Evolutionary conservation across 37 sponge, comb jelly and placozoan genomes (phyloP), one percentile per base, ranked within the genome.

Genomic region (Halichondria panicea): DNA sequence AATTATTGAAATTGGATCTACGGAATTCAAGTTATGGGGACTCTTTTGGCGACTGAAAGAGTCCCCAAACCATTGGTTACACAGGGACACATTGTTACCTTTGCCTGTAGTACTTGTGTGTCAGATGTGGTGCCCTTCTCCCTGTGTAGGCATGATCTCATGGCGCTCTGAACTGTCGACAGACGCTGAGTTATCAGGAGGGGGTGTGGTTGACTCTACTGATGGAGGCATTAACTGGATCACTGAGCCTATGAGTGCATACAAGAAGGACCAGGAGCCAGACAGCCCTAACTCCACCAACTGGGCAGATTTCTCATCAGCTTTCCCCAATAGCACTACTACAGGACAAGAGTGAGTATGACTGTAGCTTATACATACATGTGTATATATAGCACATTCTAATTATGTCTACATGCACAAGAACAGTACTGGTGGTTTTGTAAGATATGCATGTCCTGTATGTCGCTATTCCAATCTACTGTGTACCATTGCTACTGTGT

Each of bases 251-350:
- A 8, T 38, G 0, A 38, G 9, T 1, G 38, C 38, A 33, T n/a
- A n/a, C n/a, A n/a, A n/a, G n/a, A n/a, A n/a, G n/a, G n/a, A n/a
- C n/a, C 25, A 48, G 24, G 55, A 52, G n/a, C 56, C 64, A 34
- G 59, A 66, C 67, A 54, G 41, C 15, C 52, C 68, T 36, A 21
- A 22, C 1, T 21, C 38, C 24, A 33, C 70, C 1, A 46, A 64
- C 36, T 83, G 83, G 83, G 83, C 83, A 32, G 75, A 83, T 39
- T 83, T 83, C 68, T 36, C 19, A 18, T 18, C 52, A 18, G 52
- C 52, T 18, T 48, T 48, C 52, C 52, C 52, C 11, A 48, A 48
- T 11, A 48, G 52, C 15, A 48, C n/a, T n/a, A n/a, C n/a, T n/a
- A n/a, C n/a, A n/a, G n/a, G n/a, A n/a, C n/a, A n/a, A n/a, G n/a